Evolutionary conservation across 2,797 vertebrate species (phyloP), one percentile per base, ranked within the genome.

Genomic region (Vipera ursinii): DNA sequence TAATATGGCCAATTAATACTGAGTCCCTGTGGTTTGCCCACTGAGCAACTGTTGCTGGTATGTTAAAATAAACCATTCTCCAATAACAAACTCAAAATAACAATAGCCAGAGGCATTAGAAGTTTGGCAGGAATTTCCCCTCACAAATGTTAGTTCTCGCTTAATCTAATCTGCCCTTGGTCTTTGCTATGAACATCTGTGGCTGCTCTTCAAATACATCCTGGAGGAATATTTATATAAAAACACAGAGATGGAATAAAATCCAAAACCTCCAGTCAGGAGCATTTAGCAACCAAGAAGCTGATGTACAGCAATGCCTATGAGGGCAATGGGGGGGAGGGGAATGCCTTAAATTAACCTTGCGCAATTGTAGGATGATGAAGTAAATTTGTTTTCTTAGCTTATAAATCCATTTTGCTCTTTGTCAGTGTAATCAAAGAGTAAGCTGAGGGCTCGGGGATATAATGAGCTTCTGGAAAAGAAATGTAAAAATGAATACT

Each of bases 51-150:
- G 93, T 82, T 87, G 7, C 91, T 93, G 89, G 86, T 87, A 85
- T 38, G 91, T 65, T 59, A 88, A 92, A 90, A 94, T 90, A 94
- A 95, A 93, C 94, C 26, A 69, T 89, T 91, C 4, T 0, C 82
- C 93, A 14, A 12, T 38, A 86, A 93, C 85, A 86, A 60, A 61
- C 57, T 94, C 89, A 55, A 92, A 93, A 89, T 92, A 82, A 90
- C 90, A 92, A 94, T 92, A 90, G 93, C 78, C 65, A 90, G 61
- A 90, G 94, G 61, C 93, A 92, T 92, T 91, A 91, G 60, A 89
- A 59, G 44, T 86, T 91, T 92, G 89, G 93, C 93, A 92, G 91
- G 91, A 94, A 94, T 94, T 94, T 88, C 87, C 89, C 73, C 17
- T 65, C 57, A 82, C 61, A 73, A 0, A 87, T 91, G 55, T 87